A percentile compares a stretch with the other conserved stretches of the same genome.
Conservation (phyloP, 2,113 vertebrate genomes). For the Cynopterus brachyotis region DNA sequence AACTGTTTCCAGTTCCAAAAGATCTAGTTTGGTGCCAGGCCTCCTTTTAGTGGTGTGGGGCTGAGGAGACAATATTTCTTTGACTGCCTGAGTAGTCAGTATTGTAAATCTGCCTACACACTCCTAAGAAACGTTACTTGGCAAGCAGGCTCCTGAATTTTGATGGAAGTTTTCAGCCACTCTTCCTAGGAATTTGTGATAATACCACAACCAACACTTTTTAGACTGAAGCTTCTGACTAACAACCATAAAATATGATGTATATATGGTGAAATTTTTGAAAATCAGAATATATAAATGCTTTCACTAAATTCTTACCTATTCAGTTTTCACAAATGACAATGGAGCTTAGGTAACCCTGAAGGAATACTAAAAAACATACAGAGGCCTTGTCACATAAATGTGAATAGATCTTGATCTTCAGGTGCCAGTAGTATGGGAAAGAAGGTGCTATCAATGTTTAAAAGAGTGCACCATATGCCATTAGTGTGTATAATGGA, state of each 20-base stretch:
- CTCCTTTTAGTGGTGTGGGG: background rate
- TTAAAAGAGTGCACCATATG: background rate
- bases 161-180: background rate
- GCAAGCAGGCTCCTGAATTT: background rate
- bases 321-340: background rate
- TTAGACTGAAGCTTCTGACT: background rate
- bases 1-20: background rate
- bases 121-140: background rate
- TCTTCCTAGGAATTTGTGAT: background rate
- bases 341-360: background rate
- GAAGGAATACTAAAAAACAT: background rate
- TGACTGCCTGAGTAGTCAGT: background rate
- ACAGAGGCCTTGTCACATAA: background rate
- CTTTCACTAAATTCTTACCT: background rate
- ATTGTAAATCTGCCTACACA: background rate
- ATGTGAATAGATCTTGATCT: background rate
- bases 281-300: background rate
- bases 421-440: background rate
- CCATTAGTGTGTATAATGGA: background rate
- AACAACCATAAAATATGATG: background rate
- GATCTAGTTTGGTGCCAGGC: background rate
- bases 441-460: background rate
- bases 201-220: background rate
- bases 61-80: background rate
- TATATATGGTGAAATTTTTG: background rate